Base-by-base conservation (phyloP, 2,888 invertebrate genomes). In the Drosophila ustulata region DNA sequence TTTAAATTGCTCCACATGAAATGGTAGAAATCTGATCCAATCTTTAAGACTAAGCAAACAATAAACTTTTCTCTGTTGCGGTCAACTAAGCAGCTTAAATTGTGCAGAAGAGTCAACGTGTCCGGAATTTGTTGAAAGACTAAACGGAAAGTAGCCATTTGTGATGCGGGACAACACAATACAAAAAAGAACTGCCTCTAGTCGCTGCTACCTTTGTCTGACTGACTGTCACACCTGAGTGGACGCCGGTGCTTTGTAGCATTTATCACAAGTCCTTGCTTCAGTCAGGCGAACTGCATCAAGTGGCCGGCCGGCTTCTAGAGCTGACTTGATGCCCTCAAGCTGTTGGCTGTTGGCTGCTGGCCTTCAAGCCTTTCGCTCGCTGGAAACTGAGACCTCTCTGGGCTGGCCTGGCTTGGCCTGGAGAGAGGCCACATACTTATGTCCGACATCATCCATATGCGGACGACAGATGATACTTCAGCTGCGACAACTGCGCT, bases 201-300 rank as follows among this genome's bases (percentile, higher is more conserved):
- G 4, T 55, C 6, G 39, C 11, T 25, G 8, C 46, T 43, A 9
- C 26, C 66, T 71, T 57, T 58, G 67, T 50, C 28, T 32, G 56
- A 47, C 57, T 55, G 37, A 37, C 37, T 37, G 37, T 37, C 66
- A 64, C 68, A 80, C 68, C 87, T 86, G 83, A 88, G 87, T 86
- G 81, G 68, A 45, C 47, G 46, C 11, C 47, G 26, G 34, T 46
- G 62, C 75, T 71, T 74, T 71, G 69, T 74, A 37, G 57, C 61
- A 74, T 70, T 71, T 74, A 66, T 49, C 66, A 69, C 66, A 74
- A 71, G 78, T 77, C 18, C 68, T 68, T 59, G 57, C 55, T 52
- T 75, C 75, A 62, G 45, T 56, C 63, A 49, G 23, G 28, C 55
- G 37, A 61, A 69, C 59, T 50, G 70, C 55, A 43, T 34, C 34